Conservation (phyloP, 1,140 invertebrate species). For the Drusus annulatus region DNA sequence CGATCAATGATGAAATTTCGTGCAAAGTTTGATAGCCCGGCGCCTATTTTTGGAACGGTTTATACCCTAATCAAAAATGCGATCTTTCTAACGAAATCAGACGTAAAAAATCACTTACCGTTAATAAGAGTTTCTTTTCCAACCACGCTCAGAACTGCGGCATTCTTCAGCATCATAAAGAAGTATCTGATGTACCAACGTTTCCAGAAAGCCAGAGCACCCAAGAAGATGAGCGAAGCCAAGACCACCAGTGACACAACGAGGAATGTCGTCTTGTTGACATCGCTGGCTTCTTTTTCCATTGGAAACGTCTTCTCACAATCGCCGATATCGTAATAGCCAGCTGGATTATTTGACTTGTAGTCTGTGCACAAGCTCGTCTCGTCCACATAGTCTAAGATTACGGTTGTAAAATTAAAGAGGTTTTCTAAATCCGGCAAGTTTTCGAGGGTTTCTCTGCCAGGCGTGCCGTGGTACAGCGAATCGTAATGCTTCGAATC, state of each 20-base stretch:
- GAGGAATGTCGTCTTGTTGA: background rate
- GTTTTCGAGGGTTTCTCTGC: background rate
- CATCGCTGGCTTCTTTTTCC: background rate
- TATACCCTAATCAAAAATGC: no score
- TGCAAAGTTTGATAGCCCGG: no score
- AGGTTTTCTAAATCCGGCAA: slow-evolving; percentile 15
- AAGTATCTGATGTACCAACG: slow-evolving; percentile 72
- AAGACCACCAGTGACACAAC: slow-evolving; percentile 59
- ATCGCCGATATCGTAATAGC: slow-evolving; percentile 57
- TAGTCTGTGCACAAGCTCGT: slow-evolving; percentile 62
- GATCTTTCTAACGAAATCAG: no score
- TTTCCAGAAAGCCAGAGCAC: slow-evolving; percentile 65
- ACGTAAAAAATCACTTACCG: background rate
- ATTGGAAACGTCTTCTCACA: slow-evolving; percentile 53
- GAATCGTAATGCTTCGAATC: background rate
- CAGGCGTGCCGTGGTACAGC: background rate
- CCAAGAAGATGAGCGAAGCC: slow-evolving; percentile 61
- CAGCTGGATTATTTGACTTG: slow-evolving; percentile 40
- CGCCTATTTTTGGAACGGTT: no score
- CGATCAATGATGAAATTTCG: no score
- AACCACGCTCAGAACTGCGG: slow-evolving; percentile 67
- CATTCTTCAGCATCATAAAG: slow-evolving; percentile 72
- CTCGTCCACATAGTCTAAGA: slow-evolving; percentile 62
- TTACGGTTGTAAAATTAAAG: slow-evolving; percentile 56
- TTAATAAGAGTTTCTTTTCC: slow-evolving; percentile 60